phyloP scores from a whole-genome alignment of 1,140 invertebrate genomes.

The Phthorimaea operculella region DNA sequence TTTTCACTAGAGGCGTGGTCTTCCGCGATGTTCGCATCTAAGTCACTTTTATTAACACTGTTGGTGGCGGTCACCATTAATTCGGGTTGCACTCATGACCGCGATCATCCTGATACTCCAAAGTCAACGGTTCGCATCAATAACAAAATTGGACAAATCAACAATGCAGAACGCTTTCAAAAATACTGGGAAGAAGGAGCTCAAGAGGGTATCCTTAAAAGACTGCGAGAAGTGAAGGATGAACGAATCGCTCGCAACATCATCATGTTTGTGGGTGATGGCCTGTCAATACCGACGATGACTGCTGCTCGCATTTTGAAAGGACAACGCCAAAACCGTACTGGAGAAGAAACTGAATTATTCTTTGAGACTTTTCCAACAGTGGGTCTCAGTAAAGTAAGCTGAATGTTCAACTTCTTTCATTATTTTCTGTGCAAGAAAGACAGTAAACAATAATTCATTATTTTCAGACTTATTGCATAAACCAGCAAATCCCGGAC shows the following conservation, averaged over 20 bases:
- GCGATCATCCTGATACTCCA: neutral
- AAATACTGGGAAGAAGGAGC: neutral
- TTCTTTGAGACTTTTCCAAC: constrained; percentile 79
- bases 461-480: constrained; percentile 72
- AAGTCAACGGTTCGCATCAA: neutral
- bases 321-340: constrained; percentile 65
- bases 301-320: constrained; percentile 73
- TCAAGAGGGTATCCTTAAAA: neutral
- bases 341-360: constrained; percentile 72
- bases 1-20: neutral
- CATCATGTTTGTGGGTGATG: constrained; percentile 79
- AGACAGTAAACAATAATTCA: no score
- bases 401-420: neutral
- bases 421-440: no score
- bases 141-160: neutral
- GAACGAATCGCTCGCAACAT: constrained; percentile 63
- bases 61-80: neutral
- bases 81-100: neutral
- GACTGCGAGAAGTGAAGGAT: neutral
- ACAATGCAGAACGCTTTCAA: neutral
- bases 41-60: neutral
- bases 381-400: constrained; percentile 74
- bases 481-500: constrained; percentile 79
- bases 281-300: constrained; percentile 77
- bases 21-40: neutral